A percentile compares a stretch with the other conserved stretches of the same genome.
Conservation (phyloP, 1,140 invertebrate species). For the Papilio polyxenes region DNA sequence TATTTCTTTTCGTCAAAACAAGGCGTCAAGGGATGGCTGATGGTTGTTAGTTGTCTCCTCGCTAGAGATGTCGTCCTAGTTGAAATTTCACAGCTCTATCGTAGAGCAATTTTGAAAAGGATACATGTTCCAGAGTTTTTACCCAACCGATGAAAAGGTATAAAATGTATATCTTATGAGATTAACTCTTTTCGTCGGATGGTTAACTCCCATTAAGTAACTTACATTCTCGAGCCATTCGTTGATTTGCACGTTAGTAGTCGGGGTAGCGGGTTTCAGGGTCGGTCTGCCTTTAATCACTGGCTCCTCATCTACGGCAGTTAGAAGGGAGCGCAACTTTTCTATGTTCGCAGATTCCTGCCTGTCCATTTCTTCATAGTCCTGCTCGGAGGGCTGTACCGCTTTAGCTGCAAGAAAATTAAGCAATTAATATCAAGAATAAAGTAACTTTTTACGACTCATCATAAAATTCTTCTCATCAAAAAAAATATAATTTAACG, state of each 20-base stretch:
- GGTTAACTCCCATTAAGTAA: neutral
- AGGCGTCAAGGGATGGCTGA: no score
- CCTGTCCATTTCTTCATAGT: no score
- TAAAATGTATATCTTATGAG: neutral
- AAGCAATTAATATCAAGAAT: neutral
- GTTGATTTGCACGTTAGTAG: neutral
- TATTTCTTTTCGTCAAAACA: no score
- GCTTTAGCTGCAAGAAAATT: neutral
- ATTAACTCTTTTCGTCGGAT: neutral
- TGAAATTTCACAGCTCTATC: neutral
- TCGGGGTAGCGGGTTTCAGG: neutral
- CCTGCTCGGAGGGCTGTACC: neutral
- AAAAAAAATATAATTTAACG: neutral
- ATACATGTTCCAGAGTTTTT: neutral
- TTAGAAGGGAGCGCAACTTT: neutral
- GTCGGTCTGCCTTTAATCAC: neutral
- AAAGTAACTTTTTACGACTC: no score
- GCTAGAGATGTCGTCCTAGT: neutral
- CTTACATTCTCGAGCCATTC: neutral
- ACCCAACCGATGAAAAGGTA: neutral
- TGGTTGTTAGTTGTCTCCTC: neutral
- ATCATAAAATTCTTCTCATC: neutral
- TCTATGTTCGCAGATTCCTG: neutral
- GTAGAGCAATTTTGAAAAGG: neutral
- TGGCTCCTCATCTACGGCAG: neutral